Evolutionary conservation across 2,888 invertebrate species (phyloP), one percentile per base, ranked within the genome.

Genomic region (Plagodis dolabraria): DNA sequence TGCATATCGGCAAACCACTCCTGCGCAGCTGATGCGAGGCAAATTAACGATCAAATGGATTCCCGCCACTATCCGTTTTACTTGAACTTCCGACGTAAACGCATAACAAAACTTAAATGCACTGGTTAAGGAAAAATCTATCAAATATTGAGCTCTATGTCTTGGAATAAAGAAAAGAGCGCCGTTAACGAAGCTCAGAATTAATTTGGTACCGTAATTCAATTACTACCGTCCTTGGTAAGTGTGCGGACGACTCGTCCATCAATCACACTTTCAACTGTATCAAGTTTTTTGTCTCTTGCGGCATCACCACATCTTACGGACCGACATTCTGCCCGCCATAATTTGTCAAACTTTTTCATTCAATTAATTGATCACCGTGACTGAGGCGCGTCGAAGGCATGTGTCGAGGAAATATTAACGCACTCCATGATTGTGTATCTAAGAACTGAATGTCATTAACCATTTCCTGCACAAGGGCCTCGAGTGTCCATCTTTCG

Each of bases 221-320:
- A 91, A 91, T 91, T 90, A 88, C 76, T 62, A 68, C 71, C 76
- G 78, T 83, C 82, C 82, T 82, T 82, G 82, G 74, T 76, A 75
- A 82, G 83, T 80, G 77, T 72, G 83, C 79, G 77, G 79, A 78
- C 82, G 75, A 69, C 63, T 70, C 72, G 68, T 77, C 77, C 88
- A 92, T 92, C 88, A 91, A 92, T 92, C 92, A 91, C 83, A 87
- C 79, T 89, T 91, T 88, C 76, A 92, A 90, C 85, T 89, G 87
- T 91, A 89, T 85, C 89, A 85, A 77, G 85, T 82, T 89, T 89
- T 86, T 86, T 83, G 75, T 83, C 69, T 74, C 79, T 80, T 81
- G 74, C 76, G 68, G 76, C 80, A 75, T 77, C 75, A 22, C 35
- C 77, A 72, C 73, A 75, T 82, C 81, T 83, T 80, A 77, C 72